These are phyloP conservation scores for Drosophila incognita DNA, from an alignment of 2,888 invertebrate genomes.

Conservation along the genomic window DNA sequence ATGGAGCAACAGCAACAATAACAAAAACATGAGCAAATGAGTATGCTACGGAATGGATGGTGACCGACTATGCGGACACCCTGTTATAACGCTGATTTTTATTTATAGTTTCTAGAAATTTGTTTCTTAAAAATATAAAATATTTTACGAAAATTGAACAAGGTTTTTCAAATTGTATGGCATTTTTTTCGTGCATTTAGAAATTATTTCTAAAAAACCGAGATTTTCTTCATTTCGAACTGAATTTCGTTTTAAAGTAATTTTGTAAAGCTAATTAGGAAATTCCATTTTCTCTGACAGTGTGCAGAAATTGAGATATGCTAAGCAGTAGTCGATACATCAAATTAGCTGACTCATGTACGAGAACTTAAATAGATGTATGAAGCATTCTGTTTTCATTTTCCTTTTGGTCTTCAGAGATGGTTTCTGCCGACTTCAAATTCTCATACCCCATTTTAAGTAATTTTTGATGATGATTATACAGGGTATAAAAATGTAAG, in stretches of 20 bases:
- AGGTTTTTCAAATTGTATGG: neutral
- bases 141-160: neutral
- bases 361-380: neutral
- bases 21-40: conserved; percentile 37
- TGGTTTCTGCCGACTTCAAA: neutral
- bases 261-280: neutral
- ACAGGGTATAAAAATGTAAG: conserved; percentile 33
- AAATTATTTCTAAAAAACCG: neutral
- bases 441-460: neutral
- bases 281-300: neutral
- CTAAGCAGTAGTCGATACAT: neutral
- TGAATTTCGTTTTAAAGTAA: neutral
- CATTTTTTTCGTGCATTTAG: neutral
- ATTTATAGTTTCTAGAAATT: neutral
- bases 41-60: neutral
- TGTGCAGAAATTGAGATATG: neutral
- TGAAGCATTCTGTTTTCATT: neutral
- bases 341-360: neutral
- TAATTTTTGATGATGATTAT: neutral
- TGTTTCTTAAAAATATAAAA: neutral
- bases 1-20: conserved; percentile 51
- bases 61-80: neutral
- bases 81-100: neutral
- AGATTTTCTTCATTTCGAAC: neutral
- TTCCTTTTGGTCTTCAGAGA: neutral